Evolutionary conservation across 2,797 vertebrate species (phyloP).

Genomic region (Malacoraja senta): DNA sequence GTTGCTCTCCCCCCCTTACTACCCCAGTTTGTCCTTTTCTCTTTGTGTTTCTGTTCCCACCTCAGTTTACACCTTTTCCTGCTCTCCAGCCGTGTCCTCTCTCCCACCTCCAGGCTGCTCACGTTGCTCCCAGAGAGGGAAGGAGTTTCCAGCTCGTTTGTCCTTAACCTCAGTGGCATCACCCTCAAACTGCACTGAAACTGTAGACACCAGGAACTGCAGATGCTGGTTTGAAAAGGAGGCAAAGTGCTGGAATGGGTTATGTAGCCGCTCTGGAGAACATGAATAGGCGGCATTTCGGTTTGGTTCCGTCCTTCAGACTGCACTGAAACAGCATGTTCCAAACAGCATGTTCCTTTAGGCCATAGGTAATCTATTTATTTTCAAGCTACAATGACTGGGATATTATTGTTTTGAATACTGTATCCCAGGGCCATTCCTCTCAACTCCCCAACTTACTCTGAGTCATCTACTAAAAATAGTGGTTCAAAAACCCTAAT

Average conservation of each 20-base stretch:
- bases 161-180: not conserved
- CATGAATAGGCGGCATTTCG: too few relatives aligned
- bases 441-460: not conserved
- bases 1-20: not conserved
- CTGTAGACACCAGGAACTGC: too few relatives aligned
- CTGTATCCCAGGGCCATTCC: not conserved
- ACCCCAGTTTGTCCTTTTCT: not conserved
- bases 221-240: too few relatives aligned
- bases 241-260: too few relatives aligned
- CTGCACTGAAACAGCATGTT: not conserved
- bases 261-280: too few relatives aligned
- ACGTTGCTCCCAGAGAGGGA: not conserved
- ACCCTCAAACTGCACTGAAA: not conserved
- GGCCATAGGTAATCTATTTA: not conserved
- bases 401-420: not conserved
- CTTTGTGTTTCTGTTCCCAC: not conserved
- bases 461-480: too few relatives aligned
- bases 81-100: not conserved
- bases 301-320: too few relatives aligned
- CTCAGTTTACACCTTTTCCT: not conserved
- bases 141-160: not conserved
- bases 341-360: not conserved
- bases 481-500: not conserved
- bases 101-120: not conserved
- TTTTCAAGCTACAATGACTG: not conserved